Percentiles rank a stretch among this genome's conserved stretches.
Evolutionary conservation across 2,113 vertebrate species (phyloP).

Genomic region (Dunckerocampus dactyliophorus): DNA sequence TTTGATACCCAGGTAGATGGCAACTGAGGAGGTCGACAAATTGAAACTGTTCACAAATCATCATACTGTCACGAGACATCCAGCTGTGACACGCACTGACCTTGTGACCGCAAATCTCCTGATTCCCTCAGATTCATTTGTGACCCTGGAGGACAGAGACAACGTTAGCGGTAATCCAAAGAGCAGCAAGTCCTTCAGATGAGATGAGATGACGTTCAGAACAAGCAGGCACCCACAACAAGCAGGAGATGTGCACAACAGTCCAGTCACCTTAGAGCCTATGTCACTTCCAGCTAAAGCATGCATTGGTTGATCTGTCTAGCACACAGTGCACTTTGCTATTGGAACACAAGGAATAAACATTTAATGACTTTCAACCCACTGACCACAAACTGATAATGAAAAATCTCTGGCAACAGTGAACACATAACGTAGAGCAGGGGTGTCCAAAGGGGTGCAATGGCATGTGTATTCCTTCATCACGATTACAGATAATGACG

Average conservation of each 20-base stretch:
- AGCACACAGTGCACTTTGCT: background rate
- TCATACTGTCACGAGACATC: background rate
- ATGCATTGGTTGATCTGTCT: constrained; percentile 32
- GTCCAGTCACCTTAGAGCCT: constrained; percentile 3
- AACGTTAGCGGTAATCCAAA: constrained; percentile 18
- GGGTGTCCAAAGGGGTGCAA: too few relatives aligned
- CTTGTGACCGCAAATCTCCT: constrained; percentile 95
- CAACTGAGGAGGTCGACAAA: constrained; percentile 68
- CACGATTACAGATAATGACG: too few relatives aligned
- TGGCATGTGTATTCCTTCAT: too few relatives aligned
- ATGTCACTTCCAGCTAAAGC: background rate
- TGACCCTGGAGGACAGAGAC: constrained; percentile 77
- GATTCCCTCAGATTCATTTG: constrained; percentile 98
- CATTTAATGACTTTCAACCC: constrained; percentile 6
- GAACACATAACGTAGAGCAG: background rate
- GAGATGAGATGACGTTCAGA: constrained; percentile 25
- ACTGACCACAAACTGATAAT: constrained; percentile 12
- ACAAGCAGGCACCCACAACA: constrained; percentile 42
- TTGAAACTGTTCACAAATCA: background rate
- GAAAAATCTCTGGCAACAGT: constrained; percentile 11
- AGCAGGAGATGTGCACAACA: constrained; percentile 28
- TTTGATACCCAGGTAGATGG: constrained; percentile 95
- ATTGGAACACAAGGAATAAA: constrained; percentile 16
- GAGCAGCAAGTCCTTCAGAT: constrained; percentile 9
- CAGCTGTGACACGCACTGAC: constrained; percentile 56